Evolutionary conservation across 2,797 vertebrate species (phyloP).

Genomic region (Pyrocephalus nanus): DNA sequence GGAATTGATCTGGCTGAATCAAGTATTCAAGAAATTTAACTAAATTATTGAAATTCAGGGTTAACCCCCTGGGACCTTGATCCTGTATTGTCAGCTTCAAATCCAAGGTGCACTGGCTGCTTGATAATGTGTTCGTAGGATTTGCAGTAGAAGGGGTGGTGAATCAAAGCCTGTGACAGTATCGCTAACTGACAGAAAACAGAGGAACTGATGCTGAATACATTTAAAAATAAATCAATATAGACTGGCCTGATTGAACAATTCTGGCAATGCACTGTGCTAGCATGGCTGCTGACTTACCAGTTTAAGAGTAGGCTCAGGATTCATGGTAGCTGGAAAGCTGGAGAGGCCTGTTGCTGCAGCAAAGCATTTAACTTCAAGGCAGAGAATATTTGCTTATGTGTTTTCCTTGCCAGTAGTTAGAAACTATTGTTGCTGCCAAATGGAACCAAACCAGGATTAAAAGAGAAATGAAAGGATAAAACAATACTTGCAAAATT

Average conservation of each 20-base stretch:
- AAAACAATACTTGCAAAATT: conserved; percentile 42
- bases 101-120: conserved; percentile 34
- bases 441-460: conserved; percentile 67
- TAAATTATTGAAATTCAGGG: conserved; percentile 77
- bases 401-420: conserved; percentile 68
- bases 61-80: conserved; percentile 69
- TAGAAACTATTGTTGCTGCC: conserved; percentile 57
- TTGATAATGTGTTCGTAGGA: conserved; percentile 66
- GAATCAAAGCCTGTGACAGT: conserved; percentile 72
- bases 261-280: conserved; percentile 36
- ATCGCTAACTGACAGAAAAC: conserved; percentile 72
- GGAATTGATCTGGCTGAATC: conserved; percentile 65
- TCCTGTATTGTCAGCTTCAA: conserved; percentile 69
- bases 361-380: conserved; percentile 63
- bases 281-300: conserved; percentile 69
- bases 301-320: conserved; percentile 66
- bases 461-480: conserved; percentile 62
- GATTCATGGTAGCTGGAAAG: conserved; percentile 58
- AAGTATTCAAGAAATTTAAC: conserved; percentile 70
- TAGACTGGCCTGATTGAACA: conserved; percentile 27
- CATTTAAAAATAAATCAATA: conserved; percentile 67
- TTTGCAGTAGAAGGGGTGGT: conserved; percentile 65
- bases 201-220: conserved; percentile 63
- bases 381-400: conserved; percentile 67
- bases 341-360: conserved; percentile 20